These are phyloP conservation scores for Napeogenes inachia DNA, from an alignment of 2,888 invertebrate genomes.

Conservation along the genomic window DNA sequence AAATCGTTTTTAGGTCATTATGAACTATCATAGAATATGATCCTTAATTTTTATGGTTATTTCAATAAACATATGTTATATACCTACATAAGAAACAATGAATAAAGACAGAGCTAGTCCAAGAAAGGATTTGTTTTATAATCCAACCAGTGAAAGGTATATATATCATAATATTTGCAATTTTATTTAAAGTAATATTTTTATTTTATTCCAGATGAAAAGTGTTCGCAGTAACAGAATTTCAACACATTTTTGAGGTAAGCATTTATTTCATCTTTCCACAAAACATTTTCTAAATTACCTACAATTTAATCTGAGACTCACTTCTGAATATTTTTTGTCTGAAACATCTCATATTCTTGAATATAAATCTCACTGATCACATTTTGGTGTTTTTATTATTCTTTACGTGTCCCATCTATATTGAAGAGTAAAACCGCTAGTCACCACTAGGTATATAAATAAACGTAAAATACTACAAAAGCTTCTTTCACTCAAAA, in stretches of 20 bases:
- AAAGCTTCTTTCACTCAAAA: slow-evolving; percentile 2
- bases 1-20: no score
- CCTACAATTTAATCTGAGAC: background rate
- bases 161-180: background rate
- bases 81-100: no score
- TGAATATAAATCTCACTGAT: no score
- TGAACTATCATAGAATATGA: no score
- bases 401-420: no score
- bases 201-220: slow-evolving; percentile 30
- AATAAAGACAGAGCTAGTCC: no score
- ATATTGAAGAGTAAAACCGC: background rate
- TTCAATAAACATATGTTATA: no score
- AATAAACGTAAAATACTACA: background rate
- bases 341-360: no score
- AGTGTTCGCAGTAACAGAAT: slow-evolving; percentile 20
- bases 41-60: no score
- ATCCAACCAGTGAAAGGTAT: no score
- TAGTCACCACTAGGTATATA: background rate
- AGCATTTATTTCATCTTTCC: slow-evolving; percentile 7
- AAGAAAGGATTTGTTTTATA: no score
- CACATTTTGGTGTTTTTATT: no score
- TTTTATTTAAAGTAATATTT: slow-evolving; percentile 6
- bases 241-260: slow-evolving; percentile 28
- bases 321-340: background rate
- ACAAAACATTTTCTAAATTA: background rate